A percentile compares a stretch with the other conserved stretches of the same genome.
These are phyloP conservation scores for Aphodius granarius DNA, from an alignment of 2,888 invertebrate species.

Conservation along the genomic window DNA sequence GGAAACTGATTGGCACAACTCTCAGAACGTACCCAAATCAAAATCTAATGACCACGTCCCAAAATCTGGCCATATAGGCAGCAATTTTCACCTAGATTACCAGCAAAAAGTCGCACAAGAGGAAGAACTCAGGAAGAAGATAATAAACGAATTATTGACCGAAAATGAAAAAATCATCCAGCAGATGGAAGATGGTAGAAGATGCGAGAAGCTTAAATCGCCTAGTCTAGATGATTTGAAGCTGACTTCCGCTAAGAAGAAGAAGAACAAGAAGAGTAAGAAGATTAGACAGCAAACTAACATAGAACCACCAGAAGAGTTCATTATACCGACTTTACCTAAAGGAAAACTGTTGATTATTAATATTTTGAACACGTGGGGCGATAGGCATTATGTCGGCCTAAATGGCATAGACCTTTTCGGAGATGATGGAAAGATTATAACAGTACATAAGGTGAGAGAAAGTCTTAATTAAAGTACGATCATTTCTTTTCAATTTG, in stretches of 20 bases:
- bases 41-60: constrained; percentile 42
- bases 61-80: background rate
- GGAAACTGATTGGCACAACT: no score
- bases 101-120: constrained; percentile 46
- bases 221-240: constrained; percentile 30
- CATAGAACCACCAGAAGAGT: constrained; percentile 42
- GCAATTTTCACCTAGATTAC: constrained; percentile 38
- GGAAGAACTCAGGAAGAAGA: constrained; percentile 45
- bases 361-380: constrained; percentile 76
- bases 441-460: constrained; percentile 63
- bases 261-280: constrained; percentile 29
- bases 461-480: constrained; percentile 21
- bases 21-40: constrained; percentile 37
- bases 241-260: constrained; percentile 12
- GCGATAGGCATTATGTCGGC: constrained; percentile 77
- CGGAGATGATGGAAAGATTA: constrained; percentile 62
- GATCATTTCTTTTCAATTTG: background rate
- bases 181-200: constrained; percentile 16
- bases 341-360: constrained; percentile 67
- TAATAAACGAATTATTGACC: constrained; percentile 45
- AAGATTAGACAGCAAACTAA: constrained; percentile 5
- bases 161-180: constrained; percentile 46
- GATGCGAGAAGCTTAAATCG: constrained; percentile 12
- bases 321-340: constrained; percentile 78
- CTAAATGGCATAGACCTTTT: constrained; percentile 79